Evolutionary conservation across 2,113 vertebrate species (phyloP).

Genomic region (Lates calcarifer): DNA sequence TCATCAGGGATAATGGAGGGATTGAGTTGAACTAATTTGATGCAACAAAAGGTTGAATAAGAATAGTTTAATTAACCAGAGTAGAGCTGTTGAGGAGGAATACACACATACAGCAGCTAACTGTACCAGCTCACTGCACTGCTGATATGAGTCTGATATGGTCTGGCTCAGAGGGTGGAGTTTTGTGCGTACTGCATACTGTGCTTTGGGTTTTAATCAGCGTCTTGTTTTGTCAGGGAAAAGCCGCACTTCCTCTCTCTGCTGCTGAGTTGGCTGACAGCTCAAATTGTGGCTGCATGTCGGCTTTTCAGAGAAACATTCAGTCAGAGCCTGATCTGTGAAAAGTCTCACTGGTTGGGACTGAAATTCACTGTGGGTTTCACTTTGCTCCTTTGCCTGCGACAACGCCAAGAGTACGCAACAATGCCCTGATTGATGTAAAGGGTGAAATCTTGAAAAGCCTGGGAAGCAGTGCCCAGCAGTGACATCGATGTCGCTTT

Average conservation of each 20-base stretch:
- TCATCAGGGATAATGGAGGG: background rate
- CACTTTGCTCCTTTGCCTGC: constrained; percentile 12
- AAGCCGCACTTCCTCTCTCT: constrained; percentile 58
- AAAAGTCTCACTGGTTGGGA: constrained; percentile 27
- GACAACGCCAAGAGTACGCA: constrained; percentile 26
- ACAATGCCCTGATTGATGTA: constrained; percentile 45
- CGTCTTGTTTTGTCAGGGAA: constrained; percentile 59
- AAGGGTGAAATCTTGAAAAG: constrained; percentile 29
- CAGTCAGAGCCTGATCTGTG: constrained; percentile 39
- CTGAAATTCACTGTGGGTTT: constrained; percentile 15
- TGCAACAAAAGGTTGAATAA: constrained; percentile 8
- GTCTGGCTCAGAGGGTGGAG: constrained; percentile 37
- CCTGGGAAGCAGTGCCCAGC: background rate
- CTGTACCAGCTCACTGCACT: constrained; percentile 22
- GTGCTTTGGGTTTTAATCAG: constrained; percentile 72
- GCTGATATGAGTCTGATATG: constrained; percentile 48
- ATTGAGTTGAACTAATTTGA: constrained; percentile 10
- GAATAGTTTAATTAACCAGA: background rate
- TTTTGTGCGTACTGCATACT: constrained; percentile 41
- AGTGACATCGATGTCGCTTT: background rate
- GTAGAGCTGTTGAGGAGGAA: background rate
- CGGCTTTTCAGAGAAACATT: constrained; percentile 51
- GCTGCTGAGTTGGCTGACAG: constrained; percentile 49
- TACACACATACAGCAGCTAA: background rate
- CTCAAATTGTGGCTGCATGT: constrained; percentile 25